phyloP scores from a whole-genome alignment of 2,113 vertebrate genomes.

The Siphamia tubifer region DNA sequence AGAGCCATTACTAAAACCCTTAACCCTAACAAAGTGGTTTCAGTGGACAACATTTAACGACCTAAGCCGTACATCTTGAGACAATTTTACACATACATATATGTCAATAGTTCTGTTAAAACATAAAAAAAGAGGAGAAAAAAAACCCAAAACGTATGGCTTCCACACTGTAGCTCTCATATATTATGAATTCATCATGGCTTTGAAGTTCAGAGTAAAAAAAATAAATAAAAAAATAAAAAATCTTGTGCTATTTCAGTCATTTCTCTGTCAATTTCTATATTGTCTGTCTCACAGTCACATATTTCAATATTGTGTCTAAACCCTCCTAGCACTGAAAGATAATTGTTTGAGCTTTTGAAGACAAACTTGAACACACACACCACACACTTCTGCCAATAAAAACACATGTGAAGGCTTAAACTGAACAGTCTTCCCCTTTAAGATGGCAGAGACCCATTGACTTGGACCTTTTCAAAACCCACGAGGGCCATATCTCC shows the following conservation, averaged over 20 bases:
- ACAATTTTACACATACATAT: too few species aligned
- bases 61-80: not conserved
- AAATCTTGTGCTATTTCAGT: too few species aligned
- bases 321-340: not conserved
- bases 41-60: not conserved
- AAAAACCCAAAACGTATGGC: not conserved
- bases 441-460: conserved; percentile 65
- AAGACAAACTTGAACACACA: conserved; percentile 11
- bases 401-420: conserved; percentile 55
- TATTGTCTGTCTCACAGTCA: not conserved
- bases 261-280: not conserved
- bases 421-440: conserved; percentile 46
- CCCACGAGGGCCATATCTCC: conserved; percentile 68
- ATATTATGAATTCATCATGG: not conserved
- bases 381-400: conserved; percentile 17
- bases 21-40: not conserved
- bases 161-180: not conserved
- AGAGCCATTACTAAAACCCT: too few species aligned
- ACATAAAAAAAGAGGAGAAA: too few species aligned
- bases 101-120: too few species aligned
- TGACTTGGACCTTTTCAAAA: conserved; percentile 66
- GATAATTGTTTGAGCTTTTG: conserved; percentile 11
- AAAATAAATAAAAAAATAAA: too few species aligned
- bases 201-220: not conserved
- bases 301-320: not conserved